Conservation (phyloP, 2,113 vertebrate genomes). For the Todiramphus chloris region DNA sequence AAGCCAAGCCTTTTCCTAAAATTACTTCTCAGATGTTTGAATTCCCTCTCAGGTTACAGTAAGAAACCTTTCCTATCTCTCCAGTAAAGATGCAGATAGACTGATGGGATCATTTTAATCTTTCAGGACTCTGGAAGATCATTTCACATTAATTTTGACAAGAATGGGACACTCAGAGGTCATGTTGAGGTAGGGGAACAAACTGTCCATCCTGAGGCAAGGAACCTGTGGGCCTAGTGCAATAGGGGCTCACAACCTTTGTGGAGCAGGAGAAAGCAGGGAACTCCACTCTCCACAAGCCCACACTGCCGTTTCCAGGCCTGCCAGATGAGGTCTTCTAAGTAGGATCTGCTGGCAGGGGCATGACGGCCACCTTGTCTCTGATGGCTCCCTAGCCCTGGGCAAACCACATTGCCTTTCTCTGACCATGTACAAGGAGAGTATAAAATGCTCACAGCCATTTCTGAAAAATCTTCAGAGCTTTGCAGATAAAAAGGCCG, state of each 20-base stretch:
- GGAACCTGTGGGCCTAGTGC: background rate
- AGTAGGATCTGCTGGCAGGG: background rate
- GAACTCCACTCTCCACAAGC: background rate
- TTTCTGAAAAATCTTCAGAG: background rate
- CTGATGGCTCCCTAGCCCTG: background rate
- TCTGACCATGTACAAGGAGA: background rate
- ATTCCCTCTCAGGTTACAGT: background rate
- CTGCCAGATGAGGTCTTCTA: background rate
- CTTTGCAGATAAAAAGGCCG: background rate
- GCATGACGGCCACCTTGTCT: background rate
- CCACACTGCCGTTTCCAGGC: background rate
- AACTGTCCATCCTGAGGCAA: background rate
- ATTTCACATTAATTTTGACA: background rate
- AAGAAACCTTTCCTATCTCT: background rate
- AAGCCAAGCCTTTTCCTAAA: background rate
- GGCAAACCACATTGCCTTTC: background rate
- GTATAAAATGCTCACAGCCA: background rate
- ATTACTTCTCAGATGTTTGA: background rate
- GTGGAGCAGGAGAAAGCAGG: background rate
- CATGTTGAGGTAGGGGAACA: background rate
- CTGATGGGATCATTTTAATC: background rate
- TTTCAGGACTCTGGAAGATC: background rate
- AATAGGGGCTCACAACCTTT: background rate
- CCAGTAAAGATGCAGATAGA: background rate
- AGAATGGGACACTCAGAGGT: background rate